Evolutionary conservation across 2,113 vertebrate species (phyloP).

Genomic region (Tychaedon coryphoeus): DNA sequence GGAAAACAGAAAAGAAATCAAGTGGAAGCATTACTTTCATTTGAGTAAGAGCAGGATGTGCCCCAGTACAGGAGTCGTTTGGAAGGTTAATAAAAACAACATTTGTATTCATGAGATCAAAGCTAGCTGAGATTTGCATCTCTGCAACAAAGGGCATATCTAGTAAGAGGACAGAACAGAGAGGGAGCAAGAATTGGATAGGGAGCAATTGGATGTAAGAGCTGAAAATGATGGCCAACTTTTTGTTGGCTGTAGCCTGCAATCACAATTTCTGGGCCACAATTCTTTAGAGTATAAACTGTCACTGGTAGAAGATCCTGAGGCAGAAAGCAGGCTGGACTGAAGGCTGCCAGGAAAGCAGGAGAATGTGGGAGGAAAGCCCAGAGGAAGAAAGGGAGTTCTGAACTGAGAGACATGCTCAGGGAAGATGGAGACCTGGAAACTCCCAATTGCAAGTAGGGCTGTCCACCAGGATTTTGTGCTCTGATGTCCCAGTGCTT

Average conservation of each 20-base stretch:
- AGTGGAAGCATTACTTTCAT: constrained; percentile 3
- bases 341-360: not conserved
- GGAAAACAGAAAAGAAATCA: constrained; percentile 19
- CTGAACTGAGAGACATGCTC: not conserved
- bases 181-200: not conserved
- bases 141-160: not conserved
- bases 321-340: not conserved
- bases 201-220: not conserved
- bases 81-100: constrained; percentile 42
- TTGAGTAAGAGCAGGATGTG: constrained; percentile 3
- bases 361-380: not conserved
- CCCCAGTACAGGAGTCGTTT: not conserved
- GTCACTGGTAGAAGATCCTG: not conserved
- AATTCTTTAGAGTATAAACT: not conserved
- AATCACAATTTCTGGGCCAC: not conserved
- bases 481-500: not conserved
- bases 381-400: not conserved
- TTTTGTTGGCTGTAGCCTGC: not conserved
- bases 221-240: not conserved
- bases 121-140: constrained; percentile 36
- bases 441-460: not conserved
- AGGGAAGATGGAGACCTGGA: not conserved
- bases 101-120: constrained; percentile 55
- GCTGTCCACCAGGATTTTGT: not conserved
- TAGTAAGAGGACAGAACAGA: not conserved